Conservation (phyloP, 2,113 vertebrate genomes). For the Sapayoa aenigma region DNA sequence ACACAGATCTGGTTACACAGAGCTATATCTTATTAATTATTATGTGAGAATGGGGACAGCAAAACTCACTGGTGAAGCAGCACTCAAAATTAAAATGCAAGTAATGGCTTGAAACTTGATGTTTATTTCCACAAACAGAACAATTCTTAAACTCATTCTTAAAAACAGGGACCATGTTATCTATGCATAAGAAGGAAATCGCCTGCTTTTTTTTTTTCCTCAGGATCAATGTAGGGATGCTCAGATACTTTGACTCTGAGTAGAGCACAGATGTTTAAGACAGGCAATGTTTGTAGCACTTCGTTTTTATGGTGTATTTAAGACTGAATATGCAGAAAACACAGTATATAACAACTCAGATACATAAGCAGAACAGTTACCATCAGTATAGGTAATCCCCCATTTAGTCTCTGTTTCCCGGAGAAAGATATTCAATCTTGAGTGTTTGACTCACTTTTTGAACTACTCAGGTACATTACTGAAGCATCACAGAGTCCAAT, state of each 20-base stretch:
- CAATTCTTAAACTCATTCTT: background rate
- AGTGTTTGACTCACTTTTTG: background rate
- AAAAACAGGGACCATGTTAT: background rate
- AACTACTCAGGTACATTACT: background rate
- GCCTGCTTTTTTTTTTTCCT: background rate
- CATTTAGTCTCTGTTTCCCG: background rate
- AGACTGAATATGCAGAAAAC: background rate
- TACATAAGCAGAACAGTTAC: background rate
- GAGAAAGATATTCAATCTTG: background rate
- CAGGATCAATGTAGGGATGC: background rate
- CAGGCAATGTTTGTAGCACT: conserved; percentile 5
- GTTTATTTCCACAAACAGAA: background rate
- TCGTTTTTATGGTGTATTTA: background rate
- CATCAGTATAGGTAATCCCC: background rate
- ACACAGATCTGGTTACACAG: background rate
- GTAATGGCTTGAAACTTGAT: background rate
- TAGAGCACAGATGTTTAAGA: conserved; percentile 11
- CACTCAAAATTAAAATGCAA: background rate
- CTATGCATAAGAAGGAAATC: background rate
- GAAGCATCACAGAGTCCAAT: background rate
- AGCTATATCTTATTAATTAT: background rate
- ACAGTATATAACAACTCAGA: background rate
- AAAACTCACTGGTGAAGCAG: background rate
- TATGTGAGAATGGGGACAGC: background rate
- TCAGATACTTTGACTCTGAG: background rate